A percentile compares a stretch with the other conserved stretches of the same genome.
These are phyloP conservation scores for Varanus salvator DNA, from an alignment of 2,113 vertebrate species.

Conservation along the genomic window DNA sequence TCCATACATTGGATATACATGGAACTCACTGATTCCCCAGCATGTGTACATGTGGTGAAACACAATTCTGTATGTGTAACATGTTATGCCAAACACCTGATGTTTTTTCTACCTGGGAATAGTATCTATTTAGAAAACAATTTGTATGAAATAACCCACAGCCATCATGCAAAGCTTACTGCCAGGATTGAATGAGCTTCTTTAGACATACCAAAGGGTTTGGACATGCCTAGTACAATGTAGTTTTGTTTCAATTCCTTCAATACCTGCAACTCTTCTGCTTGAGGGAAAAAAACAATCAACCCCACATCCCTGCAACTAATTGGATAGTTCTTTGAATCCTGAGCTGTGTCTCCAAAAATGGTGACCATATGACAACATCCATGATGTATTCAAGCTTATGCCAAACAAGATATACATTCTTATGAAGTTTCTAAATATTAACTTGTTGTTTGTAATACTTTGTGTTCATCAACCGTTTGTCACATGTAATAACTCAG, in stretches of 20 bases:
- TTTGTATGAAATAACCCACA: not conserved
- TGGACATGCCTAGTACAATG: not conserved
- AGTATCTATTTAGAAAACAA: not conserved
- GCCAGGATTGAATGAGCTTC: not conserved
- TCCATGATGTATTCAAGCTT: not conserved
- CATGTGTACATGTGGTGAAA: not conserved
- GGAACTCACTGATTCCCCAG: not conserved
- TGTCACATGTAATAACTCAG: slow-evolving; percentile 29
- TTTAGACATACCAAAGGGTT: not conserved
- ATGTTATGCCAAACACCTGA: not conserved
- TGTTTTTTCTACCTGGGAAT: not conserved
- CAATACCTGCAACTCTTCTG: not conserved
- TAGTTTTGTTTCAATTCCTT: not conserved
- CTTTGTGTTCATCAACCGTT: slow-evolving; percentile 56
- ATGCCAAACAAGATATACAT: slow-evolving; percentile 45
- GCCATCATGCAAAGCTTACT: not conserved
- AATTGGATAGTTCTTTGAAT: not conserved
- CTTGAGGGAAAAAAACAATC: not conserved
- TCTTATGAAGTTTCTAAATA: slow-evolving; percentile 8
- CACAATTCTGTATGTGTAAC: not conserved
- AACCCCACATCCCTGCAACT: not conserved
- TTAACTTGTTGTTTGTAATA: slow-evolving; percentile 72
- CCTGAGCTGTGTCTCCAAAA: not conserved
- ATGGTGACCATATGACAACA: not conserved
- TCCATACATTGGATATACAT: not conserved